Evolutionary conservation across 2,888 invertebrate genomes (phyloP).

Genomic region (Macaria notata): DNA sequence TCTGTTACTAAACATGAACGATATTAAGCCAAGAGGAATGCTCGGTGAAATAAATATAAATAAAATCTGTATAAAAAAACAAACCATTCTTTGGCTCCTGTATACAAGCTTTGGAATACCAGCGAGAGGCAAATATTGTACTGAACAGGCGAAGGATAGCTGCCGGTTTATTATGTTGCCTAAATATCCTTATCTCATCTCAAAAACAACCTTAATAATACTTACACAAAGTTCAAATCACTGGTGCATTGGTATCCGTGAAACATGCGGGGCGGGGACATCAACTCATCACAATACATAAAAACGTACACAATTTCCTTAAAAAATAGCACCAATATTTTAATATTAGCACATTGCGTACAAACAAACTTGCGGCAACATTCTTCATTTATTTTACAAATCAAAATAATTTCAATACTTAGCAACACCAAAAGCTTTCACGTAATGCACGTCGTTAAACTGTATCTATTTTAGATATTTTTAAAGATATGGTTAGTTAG

Average conservation of each 20-base stretch:
- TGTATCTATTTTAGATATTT: constrained; percentile 35
- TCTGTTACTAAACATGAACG: constrained; percentile 40
- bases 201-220: constrained; percentile 46
- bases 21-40: constrained; percentile 52
- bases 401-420: constrained; percentile 54
- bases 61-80: constrained; percentile 49
- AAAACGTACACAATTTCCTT: constrained; percentile 54
- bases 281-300: constrained; percentile 46
- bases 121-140: constrained; percentile 58
- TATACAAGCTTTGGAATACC: constrained; percentile 55
- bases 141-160: constrained; percentile 56
- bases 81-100: constrained; percentile 66
- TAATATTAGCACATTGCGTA: constrained; percentile 67
- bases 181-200: constrained; percentile 49
- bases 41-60: constrained; percentile 45
- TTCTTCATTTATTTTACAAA: constrained; percentile 28
- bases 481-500: constrained; percentile 61
- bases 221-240: constrained; percentile 60
- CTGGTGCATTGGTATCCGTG: constrained; percentile 54
- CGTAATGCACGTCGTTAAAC: constrained; percentile 24
- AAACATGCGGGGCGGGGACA: constrained; percentile 36
- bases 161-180: constrained; percentile 25
- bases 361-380: constrained; percentile 51
- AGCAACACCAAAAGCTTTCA: constrained; percentile 59
- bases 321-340: constrained; percentile 78